phyloP scores from a whole-genome alignment of 1,140 invertebrate genomes.

The Macrocentrus cingulum region DNA sequence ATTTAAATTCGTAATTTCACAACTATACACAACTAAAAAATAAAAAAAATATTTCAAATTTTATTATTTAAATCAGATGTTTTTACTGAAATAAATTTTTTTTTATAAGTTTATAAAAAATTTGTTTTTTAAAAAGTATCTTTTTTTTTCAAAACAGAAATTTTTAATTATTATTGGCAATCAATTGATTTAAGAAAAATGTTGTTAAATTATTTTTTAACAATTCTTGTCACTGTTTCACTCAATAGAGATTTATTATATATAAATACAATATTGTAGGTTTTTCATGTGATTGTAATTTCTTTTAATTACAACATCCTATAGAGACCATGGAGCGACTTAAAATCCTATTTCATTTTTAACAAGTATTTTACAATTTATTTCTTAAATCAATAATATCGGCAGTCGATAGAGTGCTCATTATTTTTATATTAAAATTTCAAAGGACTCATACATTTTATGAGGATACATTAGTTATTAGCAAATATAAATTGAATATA shows the following conservation, averaged over 20 bases:
- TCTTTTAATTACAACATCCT: constrained; percentile 17
- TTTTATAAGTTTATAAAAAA: too few relatives aligned
- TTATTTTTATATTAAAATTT: constrained; percentile 1
- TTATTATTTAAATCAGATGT: too few relatives aligned
- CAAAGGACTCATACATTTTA: too few relatives aligned
- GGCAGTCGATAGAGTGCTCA: constrained; percentile 13
- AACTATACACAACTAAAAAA: background rate
- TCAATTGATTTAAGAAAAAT: too few relatives aligned
- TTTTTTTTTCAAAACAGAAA: too few relatives aligned
- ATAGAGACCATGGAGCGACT: constrained; percentile 24
- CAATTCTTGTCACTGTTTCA: background rate
- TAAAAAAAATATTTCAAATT: constrained; percentile 3
- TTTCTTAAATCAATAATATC: constrained; percentile 1
- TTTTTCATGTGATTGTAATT: background rate
- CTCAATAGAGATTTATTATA: constrained; percentile 22
- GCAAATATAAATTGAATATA: background rate
- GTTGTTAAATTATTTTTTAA: constrained; percentile 9
- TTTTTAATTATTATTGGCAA: too few relatives aligned
- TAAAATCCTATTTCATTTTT: constrained; percentile 18
- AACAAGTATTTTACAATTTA: constrained; percentile 22
- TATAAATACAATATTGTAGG: constrained; percentile 18
- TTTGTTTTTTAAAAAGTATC: too few relatives aligned
- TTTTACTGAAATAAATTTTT: too few relatives aligned
- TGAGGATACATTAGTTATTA: background rate
- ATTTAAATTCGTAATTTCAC: background rate